A percentile compares a stretch with the other conserved stretches of the same genome.
Evolutionary conservation across 2,113 vertebrate species (phyloP).

Genomic region (Amphiprion ocellaris): DNA sequence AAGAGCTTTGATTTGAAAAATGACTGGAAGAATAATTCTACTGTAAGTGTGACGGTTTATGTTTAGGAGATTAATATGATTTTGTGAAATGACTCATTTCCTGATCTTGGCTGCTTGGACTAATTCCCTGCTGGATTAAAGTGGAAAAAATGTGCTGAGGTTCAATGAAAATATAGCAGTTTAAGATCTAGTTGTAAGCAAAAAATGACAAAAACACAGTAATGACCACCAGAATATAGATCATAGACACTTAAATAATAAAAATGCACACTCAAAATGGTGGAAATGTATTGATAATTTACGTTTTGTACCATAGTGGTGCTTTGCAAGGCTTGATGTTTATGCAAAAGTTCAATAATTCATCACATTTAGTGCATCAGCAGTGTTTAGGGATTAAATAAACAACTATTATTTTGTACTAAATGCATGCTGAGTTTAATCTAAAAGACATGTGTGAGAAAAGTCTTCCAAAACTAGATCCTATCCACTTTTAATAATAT

Average conservation of each 20-base stretch:
- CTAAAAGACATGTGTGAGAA: background rate
- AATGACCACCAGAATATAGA: background rate
- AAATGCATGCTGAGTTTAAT: too few species aligned
- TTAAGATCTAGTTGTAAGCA: background rate
- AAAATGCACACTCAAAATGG: background rate
- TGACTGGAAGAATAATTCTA: slow-evolving; percentile 63
- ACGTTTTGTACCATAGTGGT: too few species aligned
- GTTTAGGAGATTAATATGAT: slow-evolving; percentile 60
- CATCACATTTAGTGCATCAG: background rate
- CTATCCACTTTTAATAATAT: background rate
- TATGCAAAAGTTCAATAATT: background rate
- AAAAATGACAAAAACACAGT: background rate
- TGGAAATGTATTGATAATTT: background rate
- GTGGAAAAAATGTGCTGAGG: slow-evolving; percentile 20
- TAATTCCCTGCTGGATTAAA: slow-evolving; percentile 30
- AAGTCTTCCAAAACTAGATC: background rate
- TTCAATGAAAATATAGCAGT: background rate
- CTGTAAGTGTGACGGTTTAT: slow-evolving; percentile 57
- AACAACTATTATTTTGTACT: too few species aligned
- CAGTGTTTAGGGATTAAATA: background rate
- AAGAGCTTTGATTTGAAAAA: slow-evolving; percentile 67
- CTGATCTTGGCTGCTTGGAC: slow-evolving; percentile 24
- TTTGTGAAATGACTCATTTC: slow-evolving; percentile 63
- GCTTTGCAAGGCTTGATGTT: background rate
- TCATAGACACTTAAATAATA: background rate